These are phyloP conservation scores for Myotis davidii DNA, from an alignment of 2,113 vertebrate species.

Conservation along the genomic window DNA sequence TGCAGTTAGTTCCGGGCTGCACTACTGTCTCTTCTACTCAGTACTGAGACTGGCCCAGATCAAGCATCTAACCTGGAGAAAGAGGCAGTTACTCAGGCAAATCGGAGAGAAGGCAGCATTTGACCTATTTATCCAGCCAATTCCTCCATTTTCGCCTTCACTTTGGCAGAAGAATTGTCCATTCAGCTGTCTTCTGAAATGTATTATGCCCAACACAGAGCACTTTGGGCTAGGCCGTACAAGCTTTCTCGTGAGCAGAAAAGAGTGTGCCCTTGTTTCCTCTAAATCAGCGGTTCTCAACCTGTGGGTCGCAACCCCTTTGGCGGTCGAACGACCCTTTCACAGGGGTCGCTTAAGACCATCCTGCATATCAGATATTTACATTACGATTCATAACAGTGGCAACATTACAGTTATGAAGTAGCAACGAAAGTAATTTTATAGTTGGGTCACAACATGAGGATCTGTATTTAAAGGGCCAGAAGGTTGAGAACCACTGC, in stretches of 20 bases:
- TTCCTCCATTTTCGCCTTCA: background rate
- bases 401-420: too few relatives aligned
- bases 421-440: too few relatives aligned
- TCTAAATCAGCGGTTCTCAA: background rate
- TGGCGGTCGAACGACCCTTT: too few relatives aligned
- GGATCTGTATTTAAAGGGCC: too few relatives aligned
- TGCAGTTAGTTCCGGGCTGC: background rate
- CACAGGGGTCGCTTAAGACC: too few relatives aligned
- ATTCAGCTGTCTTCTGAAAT: background rate
- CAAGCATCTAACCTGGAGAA: background rate
- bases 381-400: too few relatives aligned
- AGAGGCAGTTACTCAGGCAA: background rate
- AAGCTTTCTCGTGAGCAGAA: background rate
- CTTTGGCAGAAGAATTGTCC: background rate
- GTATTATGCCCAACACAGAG: background rate
- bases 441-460: too few relatives aligned
- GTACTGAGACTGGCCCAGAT: background rate
- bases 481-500: background rate
- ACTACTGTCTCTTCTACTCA: background rate
- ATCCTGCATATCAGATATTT: too few relatives aligned
- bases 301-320: too few relatives aligned
- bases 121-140: background rate
- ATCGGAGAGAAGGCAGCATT: background rate
- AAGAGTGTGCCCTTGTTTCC: background rate
- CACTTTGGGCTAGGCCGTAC: background rate